phyloP scores from a whole-genome alignment of 2,797 vertebrate genomes.

The Apodemus agrarius region DNA sequence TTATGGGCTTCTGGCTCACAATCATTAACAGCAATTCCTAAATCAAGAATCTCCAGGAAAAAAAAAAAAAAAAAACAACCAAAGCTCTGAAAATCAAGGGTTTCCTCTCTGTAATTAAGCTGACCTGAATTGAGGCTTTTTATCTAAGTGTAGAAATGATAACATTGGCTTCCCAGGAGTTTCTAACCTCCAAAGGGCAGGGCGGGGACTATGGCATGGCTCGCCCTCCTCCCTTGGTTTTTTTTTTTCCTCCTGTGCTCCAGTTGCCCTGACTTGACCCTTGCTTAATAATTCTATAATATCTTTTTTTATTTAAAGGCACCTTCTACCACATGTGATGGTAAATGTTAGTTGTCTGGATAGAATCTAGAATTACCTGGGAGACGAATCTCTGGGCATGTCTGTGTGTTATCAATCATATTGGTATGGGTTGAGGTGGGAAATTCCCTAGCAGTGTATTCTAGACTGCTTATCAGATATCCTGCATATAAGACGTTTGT shows the following conservation, averaged over 20 bases:
- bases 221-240: background rate
- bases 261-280: background rate
- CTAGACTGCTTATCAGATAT: background rate
- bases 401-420: background rate
- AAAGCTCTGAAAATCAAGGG: background rate
- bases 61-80: background rate
- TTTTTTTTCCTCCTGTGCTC: background rate
- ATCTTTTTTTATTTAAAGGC: conserved; percentile 21
- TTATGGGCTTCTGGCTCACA: background rate
- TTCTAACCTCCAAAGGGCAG: background rate
- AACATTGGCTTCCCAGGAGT: background rate
- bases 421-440: background rate
- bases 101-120: background rate
- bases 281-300: conserved; percentile 1
- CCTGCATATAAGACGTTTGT: background rate
- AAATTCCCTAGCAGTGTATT: background rate
- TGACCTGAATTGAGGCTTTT: conserved; percentile 31
- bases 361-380: background rate
- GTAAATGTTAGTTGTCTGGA: background rate
- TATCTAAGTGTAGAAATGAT: conserved; percentile 1
- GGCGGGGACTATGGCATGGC: background rate
- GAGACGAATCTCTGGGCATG: background rate
- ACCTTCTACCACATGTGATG: background rate
- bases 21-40: background rate
- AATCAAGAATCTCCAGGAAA: background rate